Conservation (phyloP, 2,888 invertebrate genomes). For the Scaptomyza flava region DNA sequence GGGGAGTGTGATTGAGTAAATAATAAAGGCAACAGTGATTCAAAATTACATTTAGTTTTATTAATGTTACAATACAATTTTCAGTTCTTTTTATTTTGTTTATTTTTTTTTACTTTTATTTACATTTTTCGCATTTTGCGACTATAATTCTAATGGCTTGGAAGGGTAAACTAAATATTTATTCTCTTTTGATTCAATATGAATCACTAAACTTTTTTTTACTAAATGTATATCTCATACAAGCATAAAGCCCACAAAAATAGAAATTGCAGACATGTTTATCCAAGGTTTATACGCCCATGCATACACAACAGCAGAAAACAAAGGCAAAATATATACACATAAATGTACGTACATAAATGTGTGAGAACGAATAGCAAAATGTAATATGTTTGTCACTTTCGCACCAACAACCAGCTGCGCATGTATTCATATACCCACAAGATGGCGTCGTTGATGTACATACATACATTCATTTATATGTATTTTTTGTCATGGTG, state of each 20-base stretch:
- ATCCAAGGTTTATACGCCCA: slow-evolving; percentile 34
- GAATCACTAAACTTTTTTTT: slow-evolving; percentile 61
- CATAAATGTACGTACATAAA: background rate
- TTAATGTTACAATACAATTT: slow-evolving; percentile 61
- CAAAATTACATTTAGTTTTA: slow-evolving; percentile 63
- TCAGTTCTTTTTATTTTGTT: slow-evolving; percentile 58
- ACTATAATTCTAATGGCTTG: slow-evolving; percentile 24
- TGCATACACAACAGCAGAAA: slow-evolving; percentile 31
- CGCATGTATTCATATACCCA: slow-evolving; percentile 26
- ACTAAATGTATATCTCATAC: slow-evolving; percentile 39
- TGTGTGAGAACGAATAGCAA: background rate
- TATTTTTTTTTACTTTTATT: slow-evolving; percentile 33
- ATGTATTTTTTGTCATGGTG: slow-evolving; percentile 20
- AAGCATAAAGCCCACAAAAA: slow-evolving; percentile 42
- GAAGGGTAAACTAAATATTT: slow-evolving; percentile 22
- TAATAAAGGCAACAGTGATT: slow-evolving; percentile 70
- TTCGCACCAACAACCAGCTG: slow-evolving; percentile 18
- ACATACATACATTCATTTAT: slow-evolving; percentile 26
- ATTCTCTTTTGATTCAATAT: slow-evolving; percentile 74
- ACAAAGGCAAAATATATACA: slow-evolving; percentile 30
- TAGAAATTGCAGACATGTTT: slow-evolving; percentile 44
- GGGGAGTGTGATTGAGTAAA: slow-evolving; percentile 28
- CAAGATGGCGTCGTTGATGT: slow-evolving; percentile 57
- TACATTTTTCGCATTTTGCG: slow-evolving; percentile 26
- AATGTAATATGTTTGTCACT: slow-evolving; percentile 15